Base-by-base conservation (phyloP, 2,113 vertebrate genomes). In the Ammodramus savannarum region DNA sequence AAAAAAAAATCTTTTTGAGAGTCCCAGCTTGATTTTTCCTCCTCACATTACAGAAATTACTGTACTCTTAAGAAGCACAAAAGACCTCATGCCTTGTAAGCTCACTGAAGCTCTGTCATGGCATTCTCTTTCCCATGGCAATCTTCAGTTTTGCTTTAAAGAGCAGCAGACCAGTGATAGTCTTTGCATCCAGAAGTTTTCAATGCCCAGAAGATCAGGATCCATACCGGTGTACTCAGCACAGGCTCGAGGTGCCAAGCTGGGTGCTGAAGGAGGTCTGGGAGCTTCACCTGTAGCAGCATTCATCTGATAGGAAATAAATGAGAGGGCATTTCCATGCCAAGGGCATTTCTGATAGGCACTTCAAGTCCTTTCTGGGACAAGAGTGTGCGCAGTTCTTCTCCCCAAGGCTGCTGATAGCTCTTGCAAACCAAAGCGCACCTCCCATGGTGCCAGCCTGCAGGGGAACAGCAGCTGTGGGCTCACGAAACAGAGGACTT, bases 191-290 rank as follows among this genome's bases (percentile, higher is more conserved):
- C 27, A 41, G 46, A 58, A 58, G 29, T 14, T 67, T 32, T 51
- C 23, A 23, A 1, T 31, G 21, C 17, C 16, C 25, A 44, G 46
- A 31, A 44, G 7, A 51, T 29, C 22, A 63, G 54, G 17, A 67
- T 25, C 22, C 1, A 1, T n/a, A 6, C 13, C 0, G 0, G 17
- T 4, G 11, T 67, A 31, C 21, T 61, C 48, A 63, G 43, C 14
- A 20, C 7, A 51, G 55, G 20, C 9, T 41, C 0, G 4, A 36
- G 22, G 19, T 34, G n/a, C 10, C 29, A 3, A 25, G 20, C 15
- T 8, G 4, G 11, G 16, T 16, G 15, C 14, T 31, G 16, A 36
- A 32, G 32, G 31, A 54, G 5, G 4, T 18, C 23, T 39, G 72
- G 62, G 26, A 36, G 13, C 32, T 43, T 11, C 72, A 11, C 27